phyloP scores from a whole-genome alignment of 2,113 vertebrate genomes.

The Podiceps cristatus region DNA sequence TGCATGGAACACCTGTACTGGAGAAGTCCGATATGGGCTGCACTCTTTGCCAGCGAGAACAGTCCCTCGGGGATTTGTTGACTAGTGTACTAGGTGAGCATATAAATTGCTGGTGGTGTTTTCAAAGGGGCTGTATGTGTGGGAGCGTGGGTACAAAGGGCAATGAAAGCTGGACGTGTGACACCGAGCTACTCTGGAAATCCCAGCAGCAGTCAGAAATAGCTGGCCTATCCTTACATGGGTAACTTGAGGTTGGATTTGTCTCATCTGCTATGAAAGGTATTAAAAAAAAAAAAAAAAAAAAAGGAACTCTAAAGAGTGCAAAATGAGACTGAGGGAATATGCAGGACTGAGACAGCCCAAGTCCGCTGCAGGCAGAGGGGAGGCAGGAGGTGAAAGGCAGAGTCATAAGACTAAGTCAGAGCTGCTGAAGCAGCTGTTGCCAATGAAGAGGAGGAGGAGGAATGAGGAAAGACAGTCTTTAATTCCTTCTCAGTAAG shows the following conservation, averaged over 20 bases:
- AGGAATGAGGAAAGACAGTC: background rate
- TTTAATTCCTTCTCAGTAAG: background rate
- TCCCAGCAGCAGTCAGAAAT: background rate
- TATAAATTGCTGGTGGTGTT: accelerated
- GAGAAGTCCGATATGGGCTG: background rate
- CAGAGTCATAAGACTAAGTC: background rate
- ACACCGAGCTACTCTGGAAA: background rate
- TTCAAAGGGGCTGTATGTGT: background rate
- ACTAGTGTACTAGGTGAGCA: background rate
- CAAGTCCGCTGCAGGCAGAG: background rate
- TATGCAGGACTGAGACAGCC: background rate
- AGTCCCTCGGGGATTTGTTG: background rate
- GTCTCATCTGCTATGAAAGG: background rate
- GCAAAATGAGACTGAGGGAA: background rate
- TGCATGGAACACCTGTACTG: background rate
- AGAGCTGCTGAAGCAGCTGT: background rate
- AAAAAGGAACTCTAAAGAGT: background rate
- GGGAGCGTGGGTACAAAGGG: background rate
- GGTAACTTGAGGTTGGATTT: background rate
- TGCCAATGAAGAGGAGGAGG: background rate
- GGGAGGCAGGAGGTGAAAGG: background rate
- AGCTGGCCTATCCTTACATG: background rate
- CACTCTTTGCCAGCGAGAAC: background rate
- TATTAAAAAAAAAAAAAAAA: background rate
- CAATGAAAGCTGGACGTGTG: background rate